Evolutionary conservation across 2,113 vertebrate genomes (phyloP).

Genomic region (Sinocyclocheilus anshuiensis): DNA sequence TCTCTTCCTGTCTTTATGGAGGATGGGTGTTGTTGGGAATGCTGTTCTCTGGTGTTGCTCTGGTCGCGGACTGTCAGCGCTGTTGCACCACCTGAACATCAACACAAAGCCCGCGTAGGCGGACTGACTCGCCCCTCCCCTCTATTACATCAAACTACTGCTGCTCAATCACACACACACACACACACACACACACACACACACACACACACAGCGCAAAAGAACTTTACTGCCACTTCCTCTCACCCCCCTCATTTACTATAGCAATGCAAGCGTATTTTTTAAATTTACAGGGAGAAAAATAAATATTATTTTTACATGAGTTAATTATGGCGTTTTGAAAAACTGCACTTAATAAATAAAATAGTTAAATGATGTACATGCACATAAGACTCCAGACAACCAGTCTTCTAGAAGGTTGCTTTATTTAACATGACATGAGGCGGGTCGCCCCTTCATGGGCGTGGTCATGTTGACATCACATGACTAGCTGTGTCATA

Average conservation of each 20-base stretch:
- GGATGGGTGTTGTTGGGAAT: constrained; percentile 56
- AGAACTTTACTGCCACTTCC: constrained; percentile 6
- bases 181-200: not conserved
- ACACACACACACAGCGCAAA: not conserved
- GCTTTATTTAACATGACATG: not conserved
- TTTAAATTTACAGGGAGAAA: not conserved
- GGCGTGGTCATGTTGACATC: not conserved
- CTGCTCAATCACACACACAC: not conserved
- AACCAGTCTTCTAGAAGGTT: not conserved
- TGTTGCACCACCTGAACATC: constrained; percentile 56
- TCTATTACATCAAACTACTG: constrained; percentile 30
- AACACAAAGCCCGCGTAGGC: constrained; percentile 53
- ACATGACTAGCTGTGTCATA: not conserved
- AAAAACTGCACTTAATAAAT: no score
- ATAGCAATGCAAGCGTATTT: not conserved
- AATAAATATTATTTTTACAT: not conserved
- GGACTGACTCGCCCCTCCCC: constrained; percentile 54
- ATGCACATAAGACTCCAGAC: not conserved
- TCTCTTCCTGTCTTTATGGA: constrained; percentile 39
- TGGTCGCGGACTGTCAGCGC: constrained; percentile 64
- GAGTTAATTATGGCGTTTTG: not conserved
- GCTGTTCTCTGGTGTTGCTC: constrained; percentile 56
- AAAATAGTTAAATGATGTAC: not conserved
- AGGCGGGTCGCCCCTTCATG: not conserved
- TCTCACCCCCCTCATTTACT: not conserved